Evolutionary conservation across 2,888 invertebrate genomes (phyloP).

Genomic region (Tenthredo livida): DNA sequence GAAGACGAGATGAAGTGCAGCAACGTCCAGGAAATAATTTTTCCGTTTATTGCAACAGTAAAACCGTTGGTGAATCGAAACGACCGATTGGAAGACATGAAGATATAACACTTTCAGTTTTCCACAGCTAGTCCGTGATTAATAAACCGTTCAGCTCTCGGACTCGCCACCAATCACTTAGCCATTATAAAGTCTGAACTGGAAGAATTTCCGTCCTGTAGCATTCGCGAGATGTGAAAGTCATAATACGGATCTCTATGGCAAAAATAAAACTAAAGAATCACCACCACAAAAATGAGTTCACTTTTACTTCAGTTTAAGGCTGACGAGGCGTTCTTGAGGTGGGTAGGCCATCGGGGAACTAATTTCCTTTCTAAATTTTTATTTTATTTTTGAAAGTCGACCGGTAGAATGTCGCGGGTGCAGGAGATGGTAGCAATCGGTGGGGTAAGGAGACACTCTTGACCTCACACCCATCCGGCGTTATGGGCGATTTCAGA

Average conservation of each 20-base stretch:
- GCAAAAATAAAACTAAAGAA: conserved; percentile 43
- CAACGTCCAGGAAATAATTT: neutral
- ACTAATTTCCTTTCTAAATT: conserved; percentile 73
- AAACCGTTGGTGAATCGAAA: neutral
- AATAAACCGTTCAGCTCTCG: conserved; percentile 19
- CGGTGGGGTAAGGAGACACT: conserved; percentile 20
- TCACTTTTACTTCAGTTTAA: conserved; percentile 72
- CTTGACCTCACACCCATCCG: conserved; percentile 34
- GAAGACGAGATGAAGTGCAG: neutral
- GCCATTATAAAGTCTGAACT: neutral
- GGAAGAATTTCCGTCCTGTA: conserved; percentile 23
- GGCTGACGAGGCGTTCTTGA: conserved; percentile 33
- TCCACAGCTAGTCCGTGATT: neutral
- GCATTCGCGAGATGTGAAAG: conserved; percentile 49
- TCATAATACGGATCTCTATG: conserved; percentile 44
- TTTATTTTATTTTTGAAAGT: conserved; percentile 75
- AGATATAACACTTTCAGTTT: conserved; percentile 22
- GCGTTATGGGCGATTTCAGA: conserved; percentile 4
- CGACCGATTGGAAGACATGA: neutral
- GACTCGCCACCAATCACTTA: conserved; percentile 27
- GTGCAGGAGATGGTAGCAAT: conserved; percentile 19
- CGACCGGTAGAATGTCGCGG: conserved; percentile 49
- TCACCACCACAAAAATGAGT: conserved; percentile 60
- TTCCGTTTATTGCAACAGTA: neutral
- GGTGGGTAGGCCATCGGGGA: conserved; percentile 56